Conservation (phyloP, 2,113 vertebrate genomes). For the Tachuris rubrigastra region DNA sequence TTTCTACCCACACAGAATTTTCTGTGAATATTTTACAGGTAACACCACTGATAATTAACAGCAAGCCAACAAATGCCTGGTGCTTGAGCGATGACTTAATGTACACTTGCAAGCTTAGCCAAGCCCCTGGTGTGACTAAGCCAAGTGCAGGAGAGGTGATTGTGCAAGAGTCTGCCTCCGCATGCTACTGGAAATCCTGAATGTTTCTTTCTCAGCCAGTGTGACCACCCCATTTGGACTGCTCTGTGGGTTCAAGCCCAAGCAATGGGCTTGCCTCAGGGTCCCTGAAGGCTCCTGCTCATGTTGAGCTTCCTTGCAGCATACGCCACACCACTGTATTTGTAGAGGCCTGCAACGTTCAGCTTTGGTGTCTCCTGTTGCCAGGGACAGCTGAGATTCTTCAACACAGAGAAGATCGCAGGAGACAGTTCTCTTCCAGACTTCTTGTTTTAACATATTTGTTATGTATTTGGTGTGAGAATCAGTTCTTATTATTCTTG, state of each 20-base stretch:
- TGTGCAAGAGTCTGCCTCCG: background rate
- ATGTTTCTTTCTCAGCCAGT: accelerated
- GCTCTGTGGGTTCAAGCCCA: background rate
- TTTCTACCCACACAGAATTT: background rate
- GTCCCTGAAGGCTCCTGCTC: background rate
- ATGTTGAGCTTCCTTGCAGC: background rate
- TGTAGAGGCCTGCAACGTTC: background rate
- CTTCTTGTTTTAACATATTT: background rate
- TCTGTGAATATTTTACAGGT: conserved; percentile 30
- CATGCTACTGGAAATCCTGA: background rate
- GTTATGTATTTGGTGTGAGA: background rate
- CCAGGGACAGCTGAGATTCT: background rate
- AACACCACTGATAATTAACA: background rate
- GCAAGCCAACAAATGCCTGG: background rate
- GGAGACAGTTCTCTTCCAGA: background rate
- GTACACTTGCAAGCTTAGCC: background rate
- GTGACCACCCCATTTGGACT: background rate
- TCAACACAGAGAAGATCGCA: background rate
- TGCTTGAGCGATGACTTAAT: background rate
- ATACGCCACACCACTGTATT: background rate
- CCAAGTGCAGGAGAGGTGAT: background rate
- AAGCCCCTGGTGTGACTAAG: background rate
- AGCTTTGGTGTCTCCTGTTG: background rate
- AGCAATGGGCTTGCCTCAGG: background rate
- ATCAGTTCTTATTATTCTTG: background rate